Base-by-base conservation (phyloP, 1,140 invertebrate species). In the Epicauta chinensis region DNA sequence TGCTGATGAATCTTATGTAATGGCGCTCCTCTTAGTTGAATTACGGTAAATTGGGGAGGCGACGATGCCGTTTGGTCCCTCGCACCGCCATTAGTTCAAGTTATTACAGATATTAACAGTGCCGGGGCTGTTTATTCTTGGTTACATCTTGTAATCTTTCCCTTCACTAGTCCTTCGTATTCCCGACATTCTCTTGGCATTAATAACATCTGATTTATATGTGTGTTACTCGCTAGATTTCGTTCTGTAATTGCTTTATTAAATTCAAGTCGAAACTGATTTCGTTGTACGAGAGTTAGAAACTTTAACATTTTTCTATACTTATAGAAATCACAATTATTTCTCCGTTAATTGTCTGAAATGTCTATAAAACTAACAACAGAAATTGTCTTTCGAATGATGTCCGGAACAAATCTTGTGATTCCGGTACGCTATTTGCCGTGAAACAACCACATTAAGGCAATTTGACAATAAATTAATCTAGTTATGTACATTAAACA, bases 401-500 rank as follows among this genome's bases (percentile, higher is more conserved):
- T 47, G 51, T 58, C 56, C 56, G 56, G 47, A 32, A 51, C 30
- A 50, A 53, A 52, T 57, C 55, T 57, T 57, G 29, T 46, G 36
- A 55, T 50, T 51, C 52, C 44, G 52, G 44, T 38, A 30, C 46
- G 57, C 59, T 59, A 61, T 68, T 87, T 86, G 5, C 60, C 44
- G 53, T 55, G 54, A 60, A 65, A 67, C 63, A 67, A 65, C 61
- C 60, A 54, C 64, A 64, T 67, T 63, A 64, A 63, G 57, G 61
- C 65, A 66, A 68, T 69, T 68, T 62, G 60, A 64, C 63, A 67
- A 69, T 68, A 63, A 68, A 67, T 69, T 68, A 69, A 68, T 69
- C 67, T 59, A 63, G 60, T 68, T 68, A 66, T 51, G 48, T 58
- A 54, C 61, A 63, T 63, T 65, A 59, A 62, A 59, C 55, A 60